phyloP scores from a whole-genome alignment of 2,888 invertebrate genomes.

The Temnothorax unifasciatus region DNA sequence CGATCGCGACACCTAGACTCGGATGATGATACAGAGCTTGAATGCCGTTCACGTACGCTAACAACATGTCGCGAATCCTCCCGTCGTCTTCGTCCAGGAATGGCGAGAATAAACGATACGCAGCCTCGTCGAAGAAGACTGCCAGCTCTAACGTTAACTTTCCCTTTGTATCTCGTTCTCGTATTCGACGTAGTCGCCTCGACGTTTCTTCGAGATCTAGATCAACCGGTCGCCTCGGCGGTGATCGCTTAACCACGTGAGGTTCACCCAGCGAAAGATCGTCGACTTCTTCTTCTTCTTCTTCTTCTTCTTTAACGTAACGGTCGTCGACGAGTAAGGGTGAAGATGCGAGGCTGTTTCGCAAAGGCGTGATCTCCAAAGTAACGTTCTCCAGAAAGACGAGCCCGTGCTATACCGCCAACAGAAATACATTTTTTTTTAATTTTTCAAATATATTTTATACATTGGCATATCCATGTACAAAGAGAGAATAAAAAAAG shows the following conservation, averaged over 20 bases:
- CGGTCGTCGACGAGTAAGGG: slow-evolving; percentile 59
- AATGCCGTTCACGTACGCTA: slow-evolving; percentile 93
- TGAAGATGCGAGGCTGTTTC: slow-evolving; percentile 61
- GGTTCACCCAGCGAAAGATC: slow-evolving; percentile 84
- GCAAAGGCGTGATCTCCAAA: slow-evolving; percentile 90
- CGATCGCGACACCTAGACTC: slow-evolving; percentile 89
- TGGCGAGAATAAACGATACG: slow-evolving; percentile 90
- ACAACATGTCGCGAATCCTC: slow-evolving; percentile 91
- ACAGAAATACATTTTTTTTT: slow-evolving; percentile 61
- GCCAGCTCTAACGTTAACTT: slow-evolving; percentile 90
- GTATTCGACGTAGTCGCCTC: neutral
- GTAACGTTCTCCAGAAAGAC: slow-evolving; percentile 90
- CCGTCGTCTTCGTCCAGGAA: slow-evolving; percentile 90
- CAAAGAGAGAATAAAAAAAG: neutral
- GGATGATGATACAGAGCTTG: slow-evolving; percentile 94
- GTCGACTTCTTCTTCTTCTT: too few relatives aligned
- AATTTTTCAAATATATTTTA: too few relatives aligned
- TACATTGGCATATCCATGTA: too few relatives aligned
- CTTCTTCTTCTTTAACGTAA: slow-evolving; percentile 80
- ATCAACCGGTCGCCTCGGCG: neutral
- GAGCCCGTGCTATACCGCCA: slow-evolving; percentile 89
- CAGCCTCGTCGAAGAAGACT: slow-evolving; percentile 92
- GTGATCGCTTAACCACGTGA: slow-evolving; percentile 67
- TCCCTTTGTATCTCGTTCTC: slow-evolving; percentile 53
- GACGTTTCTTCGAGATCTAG: neutral